Percentiles rank a stretch among this genome's conserved stretches.
Conservation (phyloP, 2,797 vertebrate species). For the Malurus splendens region DNA sequence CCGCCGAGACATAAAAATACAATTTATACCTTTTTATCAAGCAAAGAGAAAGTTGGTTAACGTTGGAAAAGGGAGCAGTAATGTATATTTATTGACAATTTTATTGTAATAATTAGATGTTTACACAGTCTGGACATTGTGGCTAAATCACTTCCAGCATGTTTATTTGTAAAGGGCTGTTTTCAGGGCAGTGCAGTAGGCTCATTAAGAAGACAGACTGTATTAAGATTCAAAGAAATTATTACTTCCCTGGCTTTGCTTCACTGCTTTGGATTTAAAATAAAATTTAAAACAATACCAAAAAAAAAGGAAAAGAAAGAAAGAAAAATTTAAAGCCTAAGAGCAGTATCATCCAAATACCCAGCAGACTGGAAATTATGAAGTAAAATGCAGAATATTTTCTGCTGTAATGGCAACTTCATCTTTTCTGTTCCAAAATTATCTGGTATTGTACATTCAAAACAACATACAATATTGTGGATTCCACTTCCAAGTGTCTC, state of each 20-base stretch:
- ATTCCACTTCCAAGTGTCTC: constrained; percentile 30
- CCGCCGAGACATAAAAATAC: constrained; percentile 63
- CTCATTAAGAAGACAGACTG: constrained; percentile 74
- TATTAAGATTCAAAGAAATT: constrained; percentile 60
- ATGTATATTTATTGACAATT: constrained; percentile 76
- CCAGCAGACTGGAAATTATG: constrained; percentile 13
- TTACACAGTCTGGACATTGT: constrained; percentile 76
- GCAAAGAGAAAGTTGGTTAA: constrained; percentile 71
- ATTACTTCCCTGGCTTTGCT: constrained; percentile 19
- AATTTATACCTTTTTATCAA: constrained; percentile 73
- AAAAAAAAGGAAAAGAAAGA: rapidly evolving
- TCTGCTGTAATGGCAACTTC: not conserved
- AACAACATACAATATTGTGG: not conserved
- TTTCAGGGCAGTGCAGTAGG: constrained; percentile 59
- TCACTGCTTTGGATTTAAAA: constrained; percentile 24
- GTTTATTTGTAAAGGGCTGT: constrained; percentile 71
- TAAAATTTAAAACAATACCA: not conserved
- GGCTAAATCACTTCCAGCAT: constrained; percentile 74
- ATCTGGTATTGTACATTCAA: not conserved
- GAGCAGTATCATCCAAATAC: not conserved
- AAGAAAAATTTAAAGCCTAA: not conserved
- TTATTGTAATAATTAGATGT: constrained; percentile 79
- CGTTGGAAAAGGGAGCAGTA: constrained; percentile 73
- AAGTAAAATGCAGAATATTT: constrained; percentile 46
- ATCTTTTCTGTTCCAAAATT: constrained; percentile 21